Evolutionary conservation across 2,888 invertebrate species (phyloP), one percentile per base, ranked within the genome.

Genomic region (Brenthis daphne): DNA sequence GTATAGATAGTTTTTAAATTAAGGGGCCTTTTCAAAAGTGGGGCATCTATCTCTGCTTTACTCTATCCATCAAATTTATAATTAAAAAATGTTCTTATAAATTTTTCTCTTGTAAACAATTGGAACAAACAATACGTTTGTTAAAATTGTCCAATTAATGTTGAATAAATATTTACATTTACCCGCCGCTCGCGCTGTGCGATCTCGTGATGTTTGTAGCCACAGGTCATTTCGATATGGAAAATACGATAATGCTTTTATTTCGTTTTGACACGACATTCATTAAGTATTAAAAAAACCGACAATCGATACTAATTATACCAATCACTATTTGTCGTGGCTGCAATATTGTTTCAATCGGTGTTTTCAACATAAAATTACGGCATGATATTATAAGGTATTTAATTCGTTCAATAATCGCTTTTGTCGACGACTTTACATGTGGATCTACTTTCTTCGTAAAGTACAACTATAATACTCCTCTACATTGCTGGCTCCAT

Each of bases 201-300:
- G 51, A 63, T 63, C 60, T 60, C 37, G 63, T 33, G 37, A 20
- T 20, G 53, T 53, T 6, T 51, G 51, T 51, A 14, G n/a, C 20
- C 63, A 53, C 20, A 33, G 43, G 63, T 37, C 16, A 53, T 53
- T 63, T 53, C 37, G 63, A 63, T 37, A 63, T 53, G 63, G 37
- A 63, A 60, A 50, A 63, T 63, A 53, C 53, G 53, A 20, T 63
- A 53, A 43, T 53, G 53, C 33, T 53, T 43, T 63, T 63, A 51
- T 53, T 51, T 51, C 33, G 61, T 48, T 33, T 29, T 51, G 4
- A 20, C 53, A 53, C 14, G 53, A 33, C 63, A 53, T 63, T 63
- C 53, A 63, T 63, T 63, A 54, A 53, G 43, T 8, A 37, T 53
- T 63, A 53, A 53, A 53, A 53, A 53, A 3, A 13, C 37, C 20